Conservation (phyloP, 2,113 vertebrate genomes). For the Aegithalos caudatus region DNA sequence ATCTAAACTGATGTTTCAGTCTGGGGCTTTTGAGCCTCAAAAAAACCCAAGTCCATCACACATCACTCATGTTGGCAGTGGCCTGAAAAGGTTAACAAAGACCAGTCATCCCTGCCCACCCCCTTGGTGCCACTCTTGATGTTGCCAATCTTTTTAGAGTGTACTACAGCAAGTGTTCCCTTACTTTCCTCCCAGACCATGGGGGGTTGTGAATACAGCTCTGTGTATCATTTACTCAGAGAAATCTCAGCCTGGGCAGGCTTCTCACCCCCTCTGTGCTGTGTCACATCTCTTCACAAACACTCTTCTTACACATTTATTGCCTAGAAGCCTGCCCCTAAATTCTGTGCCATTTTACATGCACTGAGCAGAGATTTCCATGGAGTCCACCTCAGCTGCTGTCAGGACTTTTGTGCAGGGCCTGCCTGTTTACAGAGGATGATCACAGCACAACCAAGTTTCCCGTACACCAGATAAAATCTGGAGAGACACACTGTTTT, state of each 20-base stretch:
- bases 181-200: not conserved
- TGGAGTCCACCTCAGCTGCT: not conserved
- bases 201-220: not conserved
- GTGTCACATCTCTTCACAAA: not conserved
- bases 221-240: not conserved
- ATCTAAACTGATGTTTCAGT: not conserved
- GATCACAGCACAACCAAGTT: not conserved
- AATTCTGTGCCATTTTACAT: not conserved
- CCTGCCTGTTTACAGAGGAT: not conserved
- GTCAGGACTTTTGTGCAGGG: not conserved
- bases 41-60: not conserved
- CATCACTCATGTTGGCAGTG: not conserved
- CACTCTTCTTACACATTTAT: not conserved
- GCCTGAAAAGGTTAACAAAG: not conserved
- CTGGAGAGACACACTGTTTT: not conserved
- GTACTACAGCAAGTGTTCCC: rapidly evolving
- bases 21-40: not conserved
- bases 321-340: not conserved
- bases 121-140: not conserved
- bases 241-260: not conserved
- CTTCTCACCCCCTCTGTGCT: not conserved
- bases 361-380: not conserved
- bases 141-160: not conserved
- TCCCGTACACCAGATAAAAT: not conserved
- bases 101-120: not conserved